These are phyloP conservation scores for Odontamblyopus rebecca DNA, from an alignment of 2,797 vertebrate genomes.

Conservation along the genomic window DNA sequence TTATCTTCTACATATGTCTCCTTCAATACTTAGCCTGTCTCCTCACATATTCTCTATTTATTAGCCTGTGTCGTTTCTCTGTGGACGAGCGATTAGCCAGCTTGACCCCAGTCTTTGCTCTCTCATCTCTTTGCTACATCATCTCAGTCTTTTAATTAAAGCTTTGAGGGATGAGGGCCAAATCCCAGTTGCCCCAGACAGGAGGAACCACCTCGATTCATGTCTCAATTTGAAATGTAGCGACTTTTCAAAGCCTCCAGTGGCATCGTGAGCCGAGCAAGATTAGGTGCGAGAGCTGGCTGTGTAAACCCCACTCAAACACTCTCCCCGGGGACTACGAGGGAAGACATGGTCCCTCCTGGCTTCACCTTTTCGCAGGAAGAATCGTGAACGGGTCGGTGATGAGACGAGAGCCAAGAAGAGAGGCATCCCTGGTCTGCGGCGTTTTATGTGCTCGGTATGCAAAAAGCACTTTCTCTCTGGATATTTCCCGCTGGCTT, in stretches of 20 bases:
- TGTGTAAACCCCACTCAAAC: constrained; percentile 37
- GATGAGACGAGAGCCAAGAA: constrained; percentile 26
- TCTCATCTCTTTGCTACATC: constrained; percentile 58
- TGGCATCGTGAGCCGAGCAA: constrained; percentile 41
- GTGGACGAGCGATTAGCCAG: constrained; percentile 69
- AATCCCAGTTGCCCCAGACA: constrained; percentile 53
- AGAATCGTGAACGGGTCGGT: constrained; percentile 14
- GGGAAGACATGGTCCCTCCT: constrained; percentile 38
- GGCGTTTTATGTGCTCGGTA: constrained; percentile 30
- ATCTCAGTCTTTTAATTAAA: constrained; percentile 75
- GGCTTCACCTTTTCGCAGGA: constrained; percentile 24
- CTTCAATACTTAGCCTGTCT: constrained; percentile 27
- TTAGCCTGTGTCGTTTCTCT: constrained; percentile 56
- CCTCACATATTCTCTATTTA: constrained; percentile 50
- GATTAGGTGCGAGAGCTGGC: constrained; percentile 37
- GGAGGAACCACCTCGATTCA: constrained; percentile 37
- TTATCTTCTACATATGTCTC: constrained; percentile 16
- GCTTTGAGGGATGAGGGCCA: constrained; percentile 59
- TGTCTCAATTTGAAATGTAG: constrained; percentile 68
- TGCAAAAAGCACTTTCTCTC: constrained; percentile 32
- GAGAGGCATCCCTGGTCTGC: constrained; percentile 16
- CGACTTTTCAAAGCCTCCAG: constrained; percentile 45
- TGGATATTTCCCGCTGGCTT: constrained; percentile 47
- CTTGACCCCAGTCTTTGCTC: constrained; percentile 59
- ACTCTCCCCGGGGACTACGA: constrained; percentile 12